Base-by-base conservation (phyloP, 2,888 invertebrate species). In the Hypena proboscidalis region DNA sequence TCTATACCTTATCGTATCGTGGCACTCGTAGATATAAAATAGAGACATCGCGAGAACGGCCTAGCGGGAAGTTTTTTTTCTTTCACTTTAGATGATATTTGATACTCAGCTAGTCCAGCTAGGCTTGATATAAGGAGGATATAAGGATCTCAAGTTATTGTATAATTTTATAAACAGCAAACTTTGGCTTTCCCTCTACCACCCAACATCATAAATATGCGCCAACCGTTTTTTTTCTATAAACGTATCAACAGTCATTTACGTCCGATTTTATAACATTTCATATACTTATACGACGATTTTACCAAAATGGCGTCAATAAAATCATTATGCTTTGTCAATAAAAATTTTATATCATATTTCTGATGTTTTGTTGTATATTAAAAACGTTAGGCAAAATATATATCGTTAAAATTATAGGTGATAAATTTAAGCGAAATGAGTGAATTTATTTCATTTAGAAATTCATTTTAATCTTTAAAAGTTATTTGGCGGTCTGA, bases 401-500 rank as follows among this genome's bases (percentile, higher is more conserved):
- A 36, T 30, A 23, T 11, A 17, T 42, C 52, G 22, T 63, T 49
- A 56, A 63, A 27, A 7, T 54, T 47, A 56, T 63, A 8, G 23
- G 29, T 33, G 5, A 50, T 58, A 41, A 46, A 40, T 40, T 23
- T 37, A 11, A 42, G 42, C 35, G 23, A 58, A 58, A 54, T 33
- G 21, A 27, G 32, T 23, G 10, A 45, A 41, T 20, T 10, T 20
- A 36, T 39, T 37, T 41, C 25, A 34, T 53, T 50, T 21, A 44
- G 17, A 39, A 34, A 29, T 29, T 6, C 9, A 11, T 21, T 3
- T 21, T 30, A 46, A 26, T 20, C 15, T 22, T 33, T 30, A 27
- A 33, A 57, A 20, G 48, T 27, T 31, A 13, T 44, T 38, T 41
- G 14, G 20, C 21, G 25, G 6, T 36, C 26, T 26, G 15, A 47